Base-by-base conservation (phyloP, 2,888 invertebrate genomes). In the Esperia sulphurella region DNA sequence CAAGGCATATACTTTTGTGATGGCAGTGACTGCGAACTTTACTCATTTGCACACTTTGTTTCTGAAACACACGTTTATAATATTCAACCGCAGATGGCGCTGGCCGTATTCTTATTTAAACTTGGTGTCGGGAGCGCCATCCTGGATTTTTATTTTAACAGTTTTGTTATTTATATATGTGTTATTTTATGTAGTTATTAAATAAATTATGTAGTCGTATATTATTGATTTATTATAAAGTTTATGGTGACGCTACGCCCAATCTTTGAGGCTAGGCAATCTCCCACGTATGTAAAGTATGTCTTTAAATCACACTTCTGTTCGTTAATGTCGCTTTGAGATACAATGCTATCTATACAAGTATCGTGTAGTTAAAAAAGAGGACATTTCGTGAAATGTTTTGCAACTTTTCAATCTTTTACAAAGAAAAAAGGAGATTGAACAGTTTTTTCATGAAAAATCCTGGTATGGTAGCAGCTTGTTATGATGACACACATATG, bases 21-120 rank as follows among this genome's bases (percentile, higher is more conserved):
- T 56, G 80, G 83, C 85, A 86, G 88, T 88, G 88, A 81, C 88
- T 87, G 86, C 78, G 68, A 55, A 14, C 14, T n/a, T n/a, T 9
- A 14, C 9, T 10, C 21, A 3, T 21, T 21, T 2, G 21, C 21
- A 21, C 21, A 13, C 38, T 38, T 38, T 3, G 10, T 37, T 8
- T 13, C 58, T 29, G 45, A 40, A 31, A 8, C 31, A 31, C 10
- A 31, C 10, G 1, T 49, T 47, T 50, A 31, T 37, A 48, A 44
- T 41, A 49, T 49, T 21, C 2, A 48, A 45, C 44, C 68, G 76
- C 83, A 86, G 87, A 79, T 86, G 85, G 88, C 87, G 87, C 82
- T 87, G 86, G 76, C 83, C 78, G 83, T 81, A 21, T 21, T 21
- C 5, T 21, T 21, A 21, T 21, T 21, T 54, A 43, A 49, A 54